A percentile compares a stretch with the other conserved stretches of the same genome.
Conservation (phyloP, 2,888 invertebrate species). For the Odiellus spinosus region DNA sequence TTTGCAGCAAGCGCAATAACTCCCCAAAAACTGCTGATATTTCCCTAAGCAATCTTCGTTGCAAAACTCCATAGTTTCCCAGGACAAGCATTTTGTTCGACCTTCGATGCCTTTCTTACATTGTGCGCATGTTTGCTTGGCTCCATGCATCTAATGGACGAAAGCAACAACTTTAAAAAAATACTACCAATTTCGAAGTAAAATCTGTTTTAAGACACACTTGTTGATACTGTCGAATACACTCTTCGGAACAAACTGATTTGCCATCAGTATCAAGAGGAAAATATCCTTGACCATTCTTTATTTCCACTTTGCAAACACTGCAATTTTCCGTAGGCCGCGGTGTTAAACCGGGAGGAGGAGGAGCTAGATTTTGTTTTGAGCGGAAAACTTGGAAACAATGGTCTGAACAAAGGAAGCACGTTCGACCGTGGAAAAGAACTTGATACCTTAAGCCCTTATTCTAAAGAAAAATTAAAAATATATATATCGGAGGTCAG, state of each 20-base stretch:
- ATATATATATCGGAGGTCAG: constrained; percentile 5
- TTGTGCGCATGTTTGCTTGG: constrained; percentile 19
- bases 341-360: background rate
- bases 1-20: constrained; percentile 65
- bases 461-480: constrained; percentile 11
- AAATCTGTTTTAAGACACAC: constrained; percentile 4
- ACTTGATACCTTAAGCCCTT: constrained; percentile 15
- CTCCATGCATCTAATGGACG: constrained; percentile 10
- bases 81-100: constrained; percentile 30
- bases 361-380: constrained; percentile 7
- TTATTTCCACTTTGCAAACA: constrained; percentile 18
- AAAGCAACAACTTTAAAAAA: background rate
- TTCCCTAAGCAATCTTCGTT: constrained; percentile 67
- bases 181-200: background rate
- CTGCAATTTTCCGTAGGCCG: constrained; percentile 12
- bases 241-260: constrained; percentile 20
- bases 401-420: constrained; percentile 16
- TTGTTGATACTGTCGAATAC: constrained; percentile 18
- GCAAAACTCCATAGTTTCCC: constrained; percentile 91
- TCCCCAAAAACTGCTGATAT: constrained; percentile 57
- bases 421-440: constrained; percentile 13
- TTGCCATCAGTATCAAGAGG: constrained; percentile 19
- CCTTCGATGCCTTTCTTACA: constrained; percentile 19
- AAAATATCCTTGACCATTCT: constrained; percentile 14
- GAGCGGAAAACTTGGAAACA: constrained; percentile 16